Percentiles rank a stretch among this genome's conserved stretches.
Conservation (phyloP, 2,113 vertebrate genomes). For the Gymnogyps californianus region DNA sequence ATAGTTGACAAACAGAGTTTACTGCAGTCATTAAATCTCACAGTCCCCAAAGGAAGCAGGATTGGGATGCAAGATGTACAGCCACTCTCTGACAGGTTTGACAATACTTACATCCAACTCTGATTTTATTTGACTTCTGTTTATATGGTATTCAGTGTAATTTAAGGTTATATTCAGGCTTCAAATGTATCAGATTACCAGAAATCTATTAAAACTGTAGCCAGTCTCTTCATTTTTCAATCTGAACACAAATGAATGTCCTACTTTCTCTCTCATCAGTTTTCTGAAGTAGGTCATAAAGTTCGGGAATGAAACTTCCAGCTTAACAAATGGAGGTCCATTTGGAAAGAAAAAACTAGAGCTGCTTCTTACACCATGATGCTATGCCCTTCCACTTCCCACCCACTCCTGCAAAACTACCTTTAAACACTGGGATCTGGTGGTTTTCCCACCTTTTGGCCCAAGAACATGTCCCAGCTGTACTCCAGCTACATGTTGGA, state of each 20-base stretch:
- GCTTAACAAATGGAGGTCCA: not conserved
- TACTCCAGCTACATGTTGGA: not conserved
- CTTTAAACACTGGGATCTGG: not conserved
- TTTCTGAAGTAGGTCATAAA: not conserved
- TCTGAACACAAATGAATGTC: not conserved
- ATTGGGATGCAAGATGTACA: not conserved
- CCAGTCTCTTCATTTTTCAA: not conserved
- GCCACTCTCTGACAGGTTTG: not conserved
- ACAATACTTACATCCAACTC: not conserved
- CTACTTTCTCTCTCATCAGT: not conserved
- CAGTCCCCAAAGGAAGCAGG: not conserved
- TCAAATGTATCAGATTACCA: not conserved
- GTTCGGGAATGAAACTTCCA: not conserved
- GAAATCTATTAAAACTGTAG: not conserved
- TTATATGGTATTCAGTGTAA: not conserved
- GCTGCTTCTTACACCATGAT: not conserved
- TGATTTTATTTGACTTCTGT: not conserved
- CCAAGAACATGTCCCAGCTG: not conserved
- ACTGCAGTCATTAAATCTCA: not conserved
- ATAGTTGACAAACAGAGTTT: not conserved
- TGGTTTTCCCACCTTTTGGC: not conserved
- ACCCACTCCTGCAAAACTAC: not conserved
- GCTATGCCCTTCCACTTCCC: not conserved
- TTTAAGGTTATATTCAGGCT: not conserved
- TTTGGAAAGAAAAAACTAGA: not conserved